Base-by-base conservation (phyloP, 2,797 vertebrate genomes). In the Microtus obscurus region DNA sequence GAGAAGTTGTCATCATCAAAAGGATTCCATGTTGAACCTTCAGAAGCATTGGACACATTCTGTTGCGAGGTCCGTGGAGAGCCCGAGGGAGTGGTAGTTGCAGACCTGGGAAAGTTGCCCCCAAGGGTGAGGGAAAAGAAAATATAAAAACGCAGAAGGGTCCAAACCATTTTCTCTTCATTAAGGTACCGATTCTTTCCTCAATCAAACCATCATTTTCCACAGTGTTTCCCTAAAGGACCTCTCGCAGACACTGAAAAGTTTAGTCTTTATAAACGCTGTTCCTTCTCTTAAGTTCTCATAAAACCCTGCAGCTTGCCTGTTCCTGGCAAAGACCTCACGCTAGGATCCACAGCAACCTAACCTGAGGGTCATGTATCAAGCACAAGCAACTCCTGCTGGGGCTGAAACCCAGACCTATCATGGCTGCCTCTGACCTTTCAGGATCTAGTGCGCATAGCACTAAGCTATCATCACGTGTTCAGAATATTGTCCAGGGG, bases 1-100 rank as follows among this genome's bases (percentile, higher is more conserved):
- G 99, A 99, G 98, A 99, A 99, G 97, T 99, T 99, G 98, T 99
- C 99, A 0, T 99, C 99, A 1, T 99, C 99, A 21, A 99, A 99
- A 0, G 99, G 99, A 97, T 99, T 99, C 99, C 99, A 99, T 4
- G 99, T 98, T 94, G 99, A 98, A 96, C 97, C 97, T 5, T 98
- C 98, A 0, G 98, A 98, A 1, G 99, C 99, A 97, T 98, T 99
- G 97, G 99, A 99, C 88, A 99, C 99, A 2, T 99, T 99, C 98
- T 99, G 99, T 97, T 99, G 99, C 0, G 99, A 99, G 65, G 99
- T 99, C 98, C 99, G 98, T 12, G 99, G 99, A 48, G 99, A 99
- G 86, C 99, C 99, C 25, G 99, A 99, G 6, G 99, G 99, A 3
- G 99, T 99, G 85, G 99, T 99, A 95, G 99, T 99, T 96, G 99